Evolutionary conservation across 1,140 invertebrate species (phyloP).

Genomic region (honey bee (Apis mellifera)): DNA sequence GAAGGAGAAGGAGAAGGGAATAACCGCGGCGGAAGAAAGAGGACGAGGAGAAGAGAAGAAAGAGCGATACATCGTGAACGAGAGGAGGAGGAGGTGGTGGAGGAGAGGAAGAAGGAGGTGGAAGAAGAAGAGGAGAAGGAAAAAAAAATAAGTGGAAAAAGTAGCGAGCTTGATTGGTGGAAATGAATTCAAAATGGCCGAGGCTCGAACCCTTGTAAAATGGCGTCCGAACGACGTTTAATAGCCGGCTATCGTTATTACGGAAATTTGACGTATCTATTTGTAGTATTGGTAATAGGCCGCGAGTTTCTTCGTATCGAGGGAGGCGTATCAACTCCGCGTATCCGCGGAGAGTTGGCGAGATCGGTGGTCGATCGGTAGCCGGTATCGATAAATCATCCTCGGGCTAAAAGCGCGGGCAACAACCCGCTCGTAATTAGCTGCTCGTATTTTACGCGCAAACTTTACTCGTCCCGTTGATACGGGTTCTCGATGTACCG

Average conservation of each 20-base stretch:
- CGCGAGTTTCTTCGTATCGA: neutral
- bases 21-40: neutral
- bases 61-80: conserved; percentile 41
- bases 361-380: conserved; percentile 28
- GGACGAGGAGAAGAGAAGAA: neutral
- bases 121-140: conserved; percentile 53
- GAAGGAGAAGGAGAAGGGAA: conserved; percentile 6
- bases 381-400: conserved; percentile 28
- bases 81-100: conserved; percentile 49
- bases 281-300: conserved; percentile 41
- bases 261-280: conserved; percentile 75
- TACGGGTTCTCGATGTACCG: neutral
- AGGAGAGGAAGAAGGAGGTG: conserved; percentile 31
- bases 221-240: conserved; percentile 74
- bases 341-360: neutral
- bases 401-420: neutral
- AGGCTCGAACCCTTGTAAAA: conserved; percentile 70
- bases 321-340: neutral
- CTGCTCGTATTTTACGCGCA: conserved; percentile 23
- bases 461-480: neutral
- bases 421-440: conserved; percentile 22
- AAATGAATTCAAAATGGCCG: conserved; percentile 81
- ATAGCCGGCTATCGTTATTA: conserved; percentile 60
- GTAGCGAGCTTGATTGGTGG: conserved; percentile 73
- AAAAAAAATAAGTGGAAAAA: conserved; percentile 71